These are phyloP conservation scores for Plagiodera versicolora DNA, from an alignment of 2,888 invertebrate genomes.

Conservation along the genomic window DNA sequence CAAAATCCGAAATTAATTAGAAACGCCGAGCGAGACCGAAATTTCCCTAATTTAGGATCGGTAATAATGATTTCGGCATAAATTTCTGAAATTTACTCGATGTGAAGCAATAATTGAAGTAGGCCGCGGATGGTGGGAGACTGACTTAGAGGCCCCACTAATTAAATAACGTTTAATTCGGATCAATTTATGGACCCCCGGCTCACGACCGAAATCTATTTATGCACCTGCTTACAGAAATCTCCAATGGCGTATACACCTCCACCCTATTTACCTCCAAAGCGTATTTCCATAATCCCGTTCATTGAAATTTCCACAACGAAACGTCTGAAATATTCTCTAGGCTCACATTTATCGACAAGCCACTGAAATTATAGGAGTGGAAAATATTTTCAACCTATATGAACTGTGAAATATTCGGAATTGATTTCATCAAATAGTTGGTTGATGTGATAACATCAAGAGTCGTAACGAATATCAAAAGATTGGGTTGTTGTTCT, in stretches of 20 bases:
- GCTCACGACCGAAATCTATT: slow-evolving; percentile 40
- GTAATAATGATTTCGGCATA: slow-evolving; percentile 38
- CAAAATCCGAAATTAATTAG: slow-evolving; percentile 36
- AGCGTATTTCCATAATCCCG: not conserved
- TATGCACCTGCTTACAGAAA: slow-evolving; percentile 38
- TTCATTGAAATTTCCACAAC: too few species aligned
- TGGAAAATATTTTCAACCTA: too few species aligned
- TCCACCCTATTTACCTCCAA: too few species aligned
- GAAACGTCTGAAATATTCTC: too few species aligned
- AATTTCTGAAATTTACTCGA: slow-evolving; percentile 45
- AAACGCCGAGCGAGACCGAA: slow-evolving; percentile 24
- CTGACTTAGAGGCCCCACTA: slow-evolving; percentile 38
- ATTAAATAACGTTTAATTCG: slow-evolving; percentile 50
- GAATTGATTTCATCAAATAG: too few species aligned
- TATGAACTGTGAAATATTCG: too few species aligned
- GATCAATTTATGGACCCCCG: slow-evolving; percentile 49
- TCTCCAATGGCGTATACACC: slow-evolving; percentile 4
- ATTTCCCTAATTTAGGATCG: slow-evolving; percentile 36
- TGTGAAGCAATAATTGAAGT: slow-evolving; percentile 42
- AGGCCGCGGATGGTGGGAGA: slow-evolving; percentile 14
- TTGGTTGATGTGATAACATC: too few species aligned
- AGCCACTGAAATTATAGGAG: too few species aligned
- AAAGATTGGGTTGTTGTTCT: too few species aligned
- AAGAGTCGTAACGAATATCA: too few species aligned
- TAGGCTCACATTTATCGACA: too few species aligned